A percentile compares a stretch with the other conserved stretches of the same genome.
phyloP scores from a whole-genome alignment of 2,797 vertebrate species.

The Coccyzus lansbergi region DNA sequence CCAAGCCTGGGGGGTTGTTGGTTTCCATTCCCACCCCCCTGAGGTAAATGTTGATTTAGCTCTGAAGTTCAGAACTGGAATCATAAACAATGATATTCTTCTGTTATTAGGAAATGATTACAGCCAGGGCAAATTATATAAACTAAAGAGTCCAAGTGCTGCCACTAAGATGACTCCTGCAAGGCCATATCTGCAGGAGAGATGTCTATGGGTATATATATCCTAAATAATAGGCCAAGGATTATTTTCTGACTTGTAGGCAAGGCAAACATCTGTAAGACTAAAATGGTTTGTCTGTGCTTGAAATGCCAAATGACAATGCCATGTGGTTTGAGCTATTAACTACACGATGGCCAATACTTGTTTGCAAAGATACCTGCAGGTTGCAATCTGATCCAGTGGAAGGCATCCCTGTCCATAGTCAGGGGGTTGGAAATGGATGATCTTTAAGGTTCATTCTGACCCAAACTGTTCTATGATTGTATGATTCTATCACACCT shows the following conservation, averaged over 20 bases:
- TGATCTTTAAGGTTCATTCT: too few relatives aligned
- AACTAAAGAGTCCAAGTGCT: background rate
- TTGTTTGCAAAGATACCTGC: background rate
- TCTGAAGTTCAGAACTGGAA: background rate
- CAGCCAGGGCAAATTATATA: background rate
- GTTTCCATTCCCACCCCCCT: too few relatives aligned
- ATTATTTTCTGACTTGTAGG: background rate
- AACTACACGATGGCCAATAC: background rate
- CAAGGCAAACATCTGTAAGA: background rate
- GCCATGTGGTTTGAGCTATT: background rate
- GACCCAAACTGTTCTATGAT: too few relatives aligned
- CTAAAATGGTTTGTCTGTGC: background rate
- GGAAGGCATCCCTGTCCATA: too few relatives aligned
- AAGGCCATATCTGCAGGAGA: background rate
- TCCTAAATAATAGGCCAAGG: background rate
- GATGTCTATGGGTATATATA: background rate
- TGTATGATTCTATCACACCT: background rate
- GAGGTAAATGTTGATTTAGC: background rate
- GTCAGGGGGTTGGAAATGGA: too few relatives aligned
- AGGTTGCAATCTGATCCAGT: too few relatives aligned
- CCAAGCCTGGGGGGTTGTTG: accelerated
- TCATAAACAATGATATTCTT: background rate
- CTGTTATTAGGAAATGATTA: background rate
- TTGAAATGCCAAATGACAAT: background rate
- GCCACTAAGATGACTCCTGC: background rate